Base-by-base conservation (phyloP, 2,888 invertebrate genomes). In the Gasteruption jaculator region DNA sequence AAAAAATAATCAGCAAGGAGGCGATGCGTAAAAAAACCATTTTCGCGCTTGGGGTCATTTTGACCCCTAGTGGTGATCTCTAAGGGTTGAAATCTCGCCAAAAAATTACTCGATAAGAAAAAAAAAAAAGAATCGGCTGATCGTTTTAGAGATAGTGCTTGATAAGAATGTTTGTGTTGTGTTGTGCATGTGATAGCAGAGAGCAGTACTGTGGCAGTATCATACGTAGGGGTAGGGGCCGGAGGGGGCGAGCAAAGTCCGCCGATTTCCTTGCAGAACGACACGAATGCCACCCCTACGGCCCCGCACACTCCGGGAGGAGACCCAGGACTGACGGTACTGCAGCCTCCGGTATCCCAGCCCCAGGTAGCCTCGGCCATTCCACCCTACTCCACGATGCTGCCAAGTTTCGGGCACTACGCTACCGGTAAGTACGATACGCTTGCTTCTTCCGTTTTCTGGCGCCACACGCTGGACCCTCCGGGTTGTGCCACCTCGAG, bases 331-430 rank as follows among this genome's bases (percentile, higher is more conserved):
- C 65, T 73, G 57, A 73, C 74, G 58, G 77, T 83, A 49, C 73
- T 83, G 50, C 81, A 82, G 63, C 78, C 82, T 30, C 76, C 78
- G 53, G 75, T 74, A 49, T 74, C 73, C 58, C 71, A 74, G 58
- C 59, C 65, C 53, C 67, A 67, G 57, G 64, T 68, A 58, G 66
- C 68, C 47, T 63, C 71, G 44, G 60, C 74, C 49, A 73, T 74
- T 51, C 75, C 76, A 48, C 76, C 77, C 54, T 79, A 81, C 60
- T 76, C 80, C 46, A 74, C 81, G 56, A 79, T 81, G 77, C 74
- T 83, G 57, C 82, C 82, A 49, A 81, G 81, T 73, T 83, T 83
- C 68, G 81, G 81, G 71, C 76, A 77, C 57, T 83, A 83, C 65
- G 76, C 82, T 46, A 74, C 82, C 78, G 82, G 83, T 76, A 71